A percentile compares a stretch with the other conserved stretches of the same genome.
Conservation (phyloP, 64 coral and sea anemone genomes). For the Trachythela sp. region DNA sequence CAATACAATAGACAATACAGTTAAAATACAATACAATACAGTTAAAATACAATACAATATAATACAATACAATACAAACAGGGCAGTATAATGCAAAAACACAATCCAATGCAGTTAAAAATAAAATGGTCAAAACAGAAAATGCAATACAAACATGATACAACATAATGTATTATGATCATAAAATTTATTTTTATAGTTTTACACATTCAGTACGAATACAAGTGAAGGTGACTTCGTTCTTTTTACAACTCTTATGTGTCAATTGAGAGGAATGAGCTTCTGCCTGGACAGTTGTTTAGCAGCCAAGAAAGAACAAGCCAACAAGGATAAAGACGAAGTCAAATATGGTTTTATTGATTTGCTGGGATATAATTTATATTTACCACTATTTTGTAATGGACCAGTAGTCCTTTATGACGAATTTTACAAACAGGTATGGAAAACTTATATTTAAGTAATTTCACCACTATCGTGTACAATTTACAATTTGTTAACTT, state of each 20-base stretch:
- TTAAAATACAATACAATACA: no score
- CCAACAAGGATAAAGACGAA: slow-evolving; percentile 20
- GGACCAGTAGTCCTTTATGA: slow-evolving; percentile 75
- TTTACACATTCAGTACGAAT: slow-evolving; percentile 25
- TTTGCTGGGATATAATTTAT: slow-evolving; percentile 76
- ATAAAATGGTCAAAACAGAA: background rate
- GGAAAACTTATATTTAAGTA: background rate
- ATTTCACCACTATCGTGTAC: background rate
- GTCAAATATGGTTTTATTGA: slow-evolving; percentile 50
- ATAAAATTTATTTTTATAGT: slow-evolving; percentile 24
- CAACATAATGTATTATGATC: background rate
- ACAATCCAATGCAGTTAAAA: background rate
- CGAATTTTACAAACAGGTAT: slow-evolving; percentile 67
- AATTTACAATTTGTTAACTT: background rate
- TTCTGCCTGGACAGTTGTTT: slow-evolving; percentile 69
- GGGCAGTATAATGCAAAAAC: no score
- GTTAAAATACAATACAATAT: background rate
- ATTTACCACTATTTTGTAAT: slow-evolving; percentile 84
- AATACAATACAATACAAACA: background rate
- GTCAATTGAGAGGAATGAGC: slow-evolving; percentile 68
- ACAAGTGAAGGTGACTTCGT: slow-evolving; percentile 47
- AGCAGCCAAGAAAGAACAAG: background rate
- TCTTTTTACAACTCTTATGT: slow-evolving; percentile 74
- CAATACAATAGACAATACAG: no score
- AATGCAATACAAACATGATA: background rate